These are phyloP conservation scores for Hirundo rustica DNA, from an alignment of 2,797 vertebrate genomes.

Conservation along the genomic window DNA sequence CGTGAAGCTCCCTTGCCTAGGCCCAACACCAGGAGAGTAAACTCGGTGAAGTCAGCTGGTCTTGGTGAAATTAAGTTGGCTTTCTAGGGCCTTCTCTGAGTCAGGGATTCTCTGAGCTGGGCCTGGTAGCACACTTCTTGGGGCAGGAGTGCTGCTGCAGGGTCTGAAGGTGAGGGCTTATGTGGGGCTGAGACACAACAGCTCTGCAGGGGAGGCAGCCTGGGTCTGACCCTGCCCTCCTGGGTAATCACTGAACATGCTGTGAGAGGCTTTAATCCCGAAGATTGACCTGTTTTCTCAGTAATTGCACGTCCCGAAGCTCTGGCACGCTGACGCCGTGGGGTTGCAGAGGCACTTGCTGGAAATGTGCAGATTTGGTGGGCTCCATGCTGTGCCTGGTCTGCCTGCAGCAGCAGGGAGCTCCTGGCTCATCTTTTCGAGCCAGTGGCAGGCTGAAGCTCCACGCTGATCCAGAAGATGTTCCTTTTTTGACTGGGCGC, in stretches of 20 bases:
- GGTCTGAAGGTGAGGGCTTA: not conserved
- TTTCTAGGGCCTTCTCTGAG: not conserved
- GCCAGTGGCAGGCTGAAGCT: not conserved
- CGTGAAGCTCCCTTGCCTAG: not conserved
- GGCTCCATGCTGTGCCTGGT: rapidly evolving
- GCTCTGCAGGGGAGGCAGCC: not conserved
- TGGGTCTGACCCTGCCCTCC: not conserved
- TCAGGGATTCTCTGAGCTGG: not conserved
- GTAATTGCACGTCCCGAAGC: not conserved
- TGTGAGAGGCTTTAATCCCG: conserved; percentile 29
- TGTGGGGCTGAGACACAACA: not conserved
- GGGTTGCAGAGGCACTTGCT: not conserved
- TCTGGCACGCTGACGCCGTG: not conserved
- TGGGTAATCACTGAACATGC: not conserved
- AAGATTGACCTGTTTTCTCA: conserved; percentile 49
- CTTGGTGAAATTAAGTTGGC: not conserved
- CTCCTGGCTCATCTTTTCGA: not conserved
- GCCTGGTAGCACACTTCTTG: not conserved
- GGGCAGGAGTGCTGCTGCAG: not conserved
- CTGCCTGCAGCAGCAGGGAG: not conserved
- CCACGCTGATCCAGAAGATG: not conserved
- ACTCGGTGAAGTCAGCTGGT: not conserved
- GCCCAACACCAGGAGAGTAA: not conserved
- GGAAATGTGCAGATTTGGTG: not conserved
- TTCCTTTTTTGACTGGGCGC: not conserved